These are phyloP conservation scores for Ptychochromis oligacanthus DNA, from an alignment of 2,113 vertebrate genomes.

Conservation along the genomic window DNA sequence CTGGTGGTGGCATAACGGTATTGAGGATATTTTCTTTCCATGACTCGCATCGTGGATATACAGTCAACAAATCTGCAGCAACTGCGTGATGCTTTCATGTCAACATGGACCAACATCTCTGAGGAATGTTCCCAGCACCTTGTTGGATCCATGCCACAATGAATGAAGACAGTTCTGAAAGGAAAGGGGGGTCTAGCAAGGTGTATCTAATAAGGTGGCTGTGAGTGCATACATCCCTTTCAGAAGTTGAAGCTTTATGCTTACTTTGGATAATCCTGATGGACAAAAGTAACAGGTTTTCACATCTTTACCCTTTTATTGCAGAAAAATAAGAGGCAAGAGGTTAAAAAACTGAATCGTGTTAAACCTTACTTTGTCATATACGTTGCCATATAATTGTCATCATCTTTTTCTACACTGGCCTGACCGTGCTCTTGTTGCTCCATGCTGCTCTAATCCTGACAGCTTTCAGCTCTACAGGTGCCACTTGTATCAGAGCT, in stretches of 20 bases:
- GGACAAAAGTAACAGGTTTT: background rate
- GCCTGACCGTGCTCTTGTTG: background rate
- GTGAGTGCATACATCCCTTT: background rate
- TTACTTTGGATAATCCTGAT: background rate
- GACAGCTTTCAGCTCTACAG: slow-evolving; percentile 19
- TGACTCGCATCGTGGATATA: no score
- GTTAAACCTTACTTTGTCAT: background rate
- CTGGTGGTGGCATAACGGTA: background rate
- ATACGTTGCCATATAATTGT: background rate
- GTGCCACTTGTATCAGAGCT: slow-evolving; percentile 24
- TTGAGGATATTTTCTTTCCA: background rate
- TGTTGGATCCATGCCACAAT: background rate
- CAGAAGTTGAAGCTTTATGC: background rate
- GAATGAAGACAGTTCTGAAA: no score
- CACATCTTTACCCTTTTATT: background rate
- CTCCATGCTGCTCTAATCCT: background rate
- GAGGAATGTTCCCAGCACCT: background rate
- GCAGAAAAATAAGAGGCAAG: background rate
- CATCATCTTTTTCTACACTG: background rate
- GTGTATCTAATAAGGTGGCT: background rate
- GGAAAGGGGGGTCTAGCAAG: background rate
- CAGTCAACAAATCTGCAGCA: no score
- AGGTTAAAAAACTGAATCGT: background rate
- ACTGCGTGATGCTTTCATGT: background rate
- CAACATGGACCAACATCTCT: background rate